These are phyloP conservation scores for Cyanoliseus patagonus DNA, from an alignment of 2,113 vertebrate species.

Conservation along the genomic window DNA sequence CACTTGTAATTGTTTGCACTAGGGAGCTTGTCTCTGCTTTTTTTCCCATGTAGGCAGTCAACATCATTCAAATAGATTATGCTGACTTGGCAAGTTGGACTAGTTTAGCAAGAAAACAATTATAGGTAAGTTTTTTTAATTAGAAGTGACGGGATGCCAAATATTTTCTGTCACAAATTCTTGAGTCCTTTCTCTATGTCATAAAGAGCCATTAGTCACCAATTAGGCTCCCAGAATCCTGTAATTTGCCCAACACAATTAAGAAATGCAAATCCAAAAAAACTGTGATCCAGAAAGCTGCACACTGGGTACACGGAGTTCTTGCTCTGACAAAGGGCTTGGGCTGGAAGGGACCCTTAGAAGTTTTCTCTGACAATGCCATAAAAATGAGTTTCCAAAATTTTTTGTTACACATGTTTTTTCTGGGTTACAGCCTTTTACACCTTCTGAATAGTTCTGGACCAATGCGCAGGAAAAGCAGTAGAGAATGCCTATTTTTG, in stretches of 20 bases:
- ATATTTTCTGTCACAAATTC: neutral
- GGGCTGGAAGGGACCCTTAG: neutral
- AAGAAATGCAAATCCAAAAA: neutral
- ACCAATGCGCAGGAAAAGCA: neutral
- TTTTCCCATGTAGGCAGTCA: neutral
- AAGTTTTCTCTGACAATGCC: neutral
- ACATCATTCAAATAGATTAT: neutral
- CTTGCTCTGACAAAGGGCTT: neutral
- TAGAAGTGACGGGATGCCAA: neutral
- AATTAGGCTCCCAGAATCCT: neutral
- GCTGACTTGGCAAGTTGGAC: neutral
- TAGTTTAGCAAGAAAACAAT: neutral
- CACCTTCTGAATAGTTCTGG: neutral
- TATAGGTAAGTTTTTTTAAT: neutral
- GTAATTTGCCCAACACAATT: neutral
- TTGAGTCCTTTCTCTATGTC: neutral
- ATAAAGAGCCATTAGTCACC: neutral
- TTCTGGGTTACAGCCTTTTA: neutral
- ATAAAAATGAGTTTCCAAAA: neutral
- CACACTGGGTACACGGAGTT: accelerated
- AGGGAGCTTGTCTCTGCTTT: neutral
- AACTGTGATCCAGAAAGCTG: neutral
- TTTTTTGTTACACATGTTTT: neutral
- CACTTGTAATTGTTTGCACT: neutral
- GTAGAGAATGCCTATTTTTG: neutral